Evolutionary conservation across 2,113 vertebrate species (phyloP), one percentile per base, ranked within the genome.

Genomic region (Crotalus viridis): DNA sequence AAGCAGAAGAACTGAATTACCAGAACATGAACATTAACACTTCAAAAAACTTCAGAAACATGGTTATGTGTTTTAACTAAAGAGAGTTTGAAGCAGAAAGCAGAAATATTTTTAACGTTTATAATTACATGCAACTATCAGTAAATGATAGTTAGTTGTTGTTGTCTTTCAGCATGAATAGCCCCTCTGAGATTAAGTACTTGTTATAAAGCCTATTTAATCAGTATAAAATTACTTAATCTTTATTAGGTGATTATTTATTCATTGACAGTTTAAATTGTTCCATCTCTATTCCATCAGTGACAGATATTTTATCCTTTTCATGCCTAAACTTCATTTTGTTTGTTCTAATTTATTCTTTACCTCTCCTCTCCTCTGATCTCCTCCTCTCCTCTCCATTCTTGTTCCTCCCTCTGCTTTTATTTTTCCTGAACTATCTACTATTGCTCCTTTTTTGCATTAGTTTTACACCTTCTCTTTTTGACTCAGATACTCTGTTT

Each of bases 1-100:
- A 93, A 55, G 92, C 33, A 10, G 17, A 88, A 17, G 46, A 93
- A 92, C 91, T 59, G 92, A 92, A 93, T 39, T 54, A 21, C 69
- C 46, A 91, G 55, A 93, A 94, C 28, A 87, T 89, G 91, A 94
- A 92, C 24, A 92, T 51, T 0, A 9, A 64, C 3, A 94, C 93
- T 93, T 93, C 89, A 94, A 87, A 93, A 89, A 52, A 1, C 0
- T 48, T 95, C 46, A 46, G 1, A 89, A 51, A 93, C 81, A 12
- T 43, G 92, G 69, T 46, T 89, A 92, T 4, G 24, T 88, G 10
- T 7, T 54, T 13, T 43, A 89, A 12, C 15, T 92, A 87, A 95
- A 51, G 48, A 86, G 3, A 89, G 92, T 91, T 85, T 15, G 91
- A 39, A 10, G 91, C 92, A 92, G 89, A 22, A 39, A 10, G 91